Conservation (phyloP, 2,797 vertebrate species). For the Amblyraja radiata region DNA sequence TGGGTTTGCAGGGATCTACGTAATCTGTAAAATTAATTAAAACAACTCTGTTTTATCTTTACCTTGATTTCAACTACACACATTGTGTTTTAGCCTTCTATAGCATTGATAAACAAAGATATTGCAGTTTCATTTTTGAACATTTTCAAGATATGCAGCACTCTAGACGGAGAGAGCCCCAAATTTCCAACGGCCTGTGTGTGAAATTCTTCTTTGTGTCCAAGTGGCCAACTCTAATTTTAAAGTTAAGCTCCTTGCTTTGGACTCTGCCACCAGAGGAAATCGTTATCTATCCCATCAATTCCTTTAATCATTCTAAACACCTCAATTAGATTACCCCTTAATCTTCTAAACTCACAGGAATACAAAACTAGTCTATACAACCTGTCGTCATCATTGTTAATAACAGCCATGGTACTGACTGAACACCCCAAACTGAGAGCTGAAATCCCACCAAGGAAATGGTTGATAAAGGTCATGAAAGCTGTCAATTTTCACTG, state of each 20-base stretch:
- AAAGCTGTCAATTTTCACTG: not conserved
- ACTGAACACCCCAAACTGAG: not conserved
- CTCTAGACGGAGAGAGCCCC: not conserved
- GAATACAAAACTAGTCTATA: not conserved
- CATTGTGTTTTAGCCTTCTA: not conserved
- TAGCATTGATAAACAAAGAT: not conserved
- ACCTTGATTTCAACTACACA: not conserved
- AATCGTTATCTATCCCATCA: not conserved
- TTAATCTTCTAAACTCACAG: not conserved
- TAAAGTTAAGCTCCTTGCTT: not conserved
- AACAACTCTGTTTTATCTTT: not conserved
- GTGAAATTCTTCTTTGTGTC: no score
- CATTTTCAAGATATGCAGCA: not conserved
- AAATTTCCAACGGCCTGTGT: not conserved
- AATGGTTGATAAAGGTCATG: not conserved
- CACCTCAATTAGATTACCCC: not conserved
- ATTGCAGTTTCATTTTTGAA: not conserved
- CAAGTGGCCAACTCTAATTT: not conserved
- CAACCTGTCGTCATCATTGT: not conserved
- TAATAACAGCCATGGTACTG: not conserved
- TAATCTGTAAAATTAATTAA: no score
- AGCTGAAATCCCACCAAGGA: not conserved
- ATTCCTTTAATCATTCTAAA: not conserved
- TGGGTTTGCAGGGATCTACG: no score
- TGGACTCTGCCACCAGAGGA: not conserved